Percentiles rank a stretch among this genome's conserved stretches.
These are phyloP conservation scores for Epinephelus cyanopodus DNA, from an alignment of 2,113 vertebrate genomes.

Conservation along the genomic window DNA sequence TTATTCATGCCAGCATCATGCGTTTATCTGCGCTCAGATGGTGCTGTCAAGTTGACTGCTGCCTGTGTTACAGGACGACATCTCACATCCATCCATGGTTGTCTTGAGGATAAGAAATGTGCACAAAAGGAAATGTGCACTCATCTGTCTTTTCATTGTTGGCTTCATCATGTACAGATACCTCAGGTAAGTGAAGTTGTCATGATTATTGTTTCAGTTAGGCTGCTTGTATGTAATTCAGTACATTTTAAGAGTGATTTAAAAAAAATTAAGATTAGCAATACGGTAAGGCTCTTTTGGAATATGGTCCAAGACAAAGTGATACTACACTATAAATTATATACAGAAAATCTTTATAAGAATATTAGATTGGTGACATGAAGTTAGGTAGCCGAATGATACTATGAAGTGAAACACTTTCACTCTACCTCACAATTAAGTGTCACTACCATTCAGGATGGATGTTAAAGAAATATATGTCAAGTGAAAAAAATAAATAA, in stretches of 20 bases:
- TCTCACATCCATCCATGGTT: constrained; percentile 67
- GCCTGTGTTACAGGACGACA: constrained; percentile 29
- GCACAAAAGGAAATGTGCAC: constrained; percentile 74
- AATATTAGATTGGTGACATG: background rate
- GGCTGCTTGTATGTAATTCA: background rate
- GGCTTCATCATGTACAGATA: constrained; percentile 79
- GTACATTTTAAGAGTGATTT: background rate
- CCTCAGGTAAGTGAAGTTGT: constrained; percentile 76
- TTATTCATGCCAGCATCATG: constrained; percentile 3
- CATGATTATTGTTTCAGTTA: constrained; percentile 42
- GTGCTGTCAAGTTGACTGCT: background rate
- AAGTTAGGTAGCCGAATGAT: background rate
- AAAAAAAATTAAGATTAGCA: background rate
- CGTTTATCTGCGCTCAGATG: constrained; percentile 38
- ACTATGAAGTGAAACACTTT: background rate
- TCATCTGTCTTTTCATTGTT: constrained; percentile 75
- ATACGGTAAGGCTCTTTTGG: background rate
- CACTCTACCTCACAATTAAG: background rate
- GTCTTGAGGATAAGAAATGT: constrained; percentile 71
- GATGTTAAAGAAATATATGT: background rate
- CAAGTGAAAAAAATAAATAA: background rate
- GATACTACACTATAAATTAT: background rate
- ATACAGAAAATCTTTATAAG: background rate
- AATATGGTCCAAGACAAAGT: background rate
- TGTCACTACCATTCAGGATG: background rate